A percentile compares a stretch with the other conserved stretches of the same genome.
Evolutionary conservation across 2,797 vertebrate species (phyloP).

Genomic region (Aythya fuligula): DNA sequence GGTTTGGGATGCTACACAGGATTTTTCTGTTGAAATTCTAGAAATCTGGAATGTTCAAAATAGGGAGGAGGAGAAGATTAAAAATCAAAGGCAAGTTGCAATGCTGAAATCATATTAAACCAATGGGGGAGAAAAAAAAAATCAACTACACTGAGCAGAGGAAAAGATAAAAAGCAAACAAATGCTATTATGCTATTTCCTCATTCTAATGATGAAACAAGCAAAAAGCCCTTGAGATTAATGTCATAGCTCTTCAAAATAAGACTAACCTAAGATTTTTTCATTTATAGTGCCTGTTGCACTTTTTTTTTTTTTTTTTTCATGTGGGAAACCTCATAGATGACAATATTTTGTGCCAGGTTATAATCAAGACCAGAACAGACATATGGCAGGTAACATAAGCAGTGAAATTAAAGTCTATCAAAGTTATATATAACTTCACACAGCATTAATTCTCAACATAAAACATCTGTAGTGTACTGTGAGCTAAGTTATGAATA

Average conservation of each 20-base stretch:
- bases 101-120: not conserved
- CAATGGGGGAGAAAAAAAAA: not conserved
- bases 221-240: not conserved
- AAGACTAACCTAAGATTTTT: not conserved
- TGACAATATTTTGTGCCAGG: not conserved
- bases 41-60: not conserved
- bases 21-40: not conserved
- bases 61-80: not conserved
- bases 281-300: fast-evolving
- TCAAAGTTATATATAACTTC: slow-evolving; percentile 15
- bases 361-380: slow-evolving; percentile 26
- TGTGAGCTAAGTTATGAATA: slow-evolving; percentile 37
- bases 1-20: not conserved
- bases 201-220: not conserved
- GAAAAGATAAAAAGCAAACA: not conserved
- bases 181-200: not conserved
- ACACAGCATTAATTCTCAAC: slow-evolving; percentile 28
- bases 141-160: fast-evolving
- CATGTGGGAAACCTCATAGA: not conserved
- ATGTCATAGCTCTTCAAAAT: not conserved
- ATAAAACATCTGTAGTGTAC: slow-evolving; percentile 6
- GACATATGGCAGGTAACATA: not conserved
- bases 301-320: not conserved
- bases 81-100: not conserved
- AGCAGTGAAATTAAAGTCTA: slow-evolving; percentile 13